These are phyloP conservation scores for Gymnocephalus cernua DNA, from an alignment of 2,113 vertebrate species.

Conservation along the genomic window DNA sequence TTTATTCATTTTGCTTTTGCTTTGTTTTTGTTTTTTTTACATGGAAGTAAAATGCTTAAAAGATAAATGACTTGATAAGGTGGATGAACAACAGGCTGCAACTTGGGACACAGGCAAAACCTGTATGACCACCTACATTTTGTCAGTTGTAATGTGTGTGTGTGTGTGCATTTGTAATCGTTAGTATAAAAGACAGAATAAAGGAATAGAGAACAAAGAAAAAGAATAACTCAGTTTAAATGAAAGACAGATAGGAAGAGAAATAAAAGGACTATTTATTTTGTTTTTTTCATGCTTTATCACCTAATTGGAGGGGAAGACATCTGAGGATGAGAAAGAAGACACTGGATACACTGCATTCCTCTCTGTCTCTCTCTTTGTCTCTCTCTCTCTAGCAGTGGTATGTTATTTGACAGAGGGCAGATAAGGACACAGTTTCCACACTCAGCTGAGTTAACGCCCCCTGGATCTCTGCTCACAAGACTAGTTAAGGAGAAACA, in stretches of 20 bases:
- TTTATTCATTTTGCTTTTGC: background rate
- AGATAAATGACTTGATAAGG: background rate
- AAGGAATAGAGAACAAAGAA: background rate
- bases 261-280: background rate
- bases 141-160: background rate
- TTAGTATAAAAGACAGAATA: background rate
- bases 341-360: conserved; percentile 43
- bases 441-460: conserved; percentile 7
- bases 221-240: background rate
- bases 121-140: background rate
- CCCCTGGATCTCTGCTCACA: background rate
- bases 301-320: background rate
- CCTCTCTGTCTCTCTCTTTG: background rate
- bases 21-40: background rate
- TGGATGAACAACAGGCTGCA: background rate
- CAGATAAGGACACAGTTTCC: conserved; percentile 29
- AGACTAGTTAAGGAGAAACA: background rate
- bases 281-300: background rate
- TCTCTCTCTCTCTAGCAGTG: background rate
- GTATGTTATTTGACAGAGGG: background rate
- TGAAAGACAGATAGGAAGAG: background rate
- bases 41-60: background rate
- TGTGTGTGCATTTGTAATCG: background rate
- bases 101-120: background rate
- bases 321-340: background rate